phyloP scores from a whole-genome alignment of 2,113 vertebrate species.

The Pedionomus torquatus region DNA sequence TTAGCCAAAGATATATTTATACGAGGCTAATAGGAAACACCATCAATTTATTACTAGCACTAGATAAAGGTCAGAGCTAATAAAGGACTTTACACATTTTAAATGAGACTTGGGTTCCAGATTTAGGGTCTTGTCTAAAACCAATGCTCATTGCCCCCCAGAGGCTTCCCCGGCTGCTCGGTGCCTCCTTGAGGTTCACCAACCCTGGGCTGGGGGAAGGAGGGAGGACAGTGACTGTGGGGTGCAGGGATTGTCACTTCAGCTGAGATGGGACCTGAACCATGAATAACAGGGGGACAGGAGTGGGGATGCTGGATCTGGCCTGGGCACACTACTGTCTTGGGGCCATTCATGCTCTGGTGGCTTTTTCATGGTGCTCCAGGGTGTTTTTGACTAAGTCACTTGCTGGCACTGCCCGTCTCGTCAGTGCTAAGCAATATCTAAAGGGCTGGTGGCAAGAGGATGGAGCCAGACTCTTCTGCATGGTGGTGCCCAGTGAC shows the following conservation, averaged over 20 bases:
- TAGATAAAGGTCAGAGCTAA: neutral
- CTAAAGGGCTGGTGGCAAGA: neutral
- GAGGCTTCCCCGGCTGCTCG: neutral
- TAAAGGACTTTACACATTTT: neutral
- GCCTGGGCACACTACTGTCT: neutral
- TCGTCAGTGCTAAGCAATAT: neutral
- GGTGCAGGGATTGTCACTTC: neutral
- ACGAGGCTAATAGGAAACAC: neutral
- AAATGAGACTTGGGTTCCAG: neutral
- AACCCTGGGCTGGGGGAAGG: accelerated
- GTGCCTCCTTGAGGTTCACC: neutral
- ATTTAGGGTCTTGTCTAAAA: neutral
- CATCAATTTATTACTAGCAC: neutral
- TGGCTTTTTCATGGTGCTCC: neutral
- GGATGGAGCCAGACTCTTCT: neutral
- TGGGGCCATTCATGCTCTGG: neutral
- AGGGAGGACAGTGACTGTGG: neutral
- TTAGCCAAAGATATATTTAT: neutral
- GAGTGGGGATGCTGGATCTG: neutral
- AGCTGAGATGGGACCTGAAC: neutral
- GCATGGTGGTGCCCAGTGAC: neutral
- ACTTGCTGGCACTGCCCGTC: neutral
- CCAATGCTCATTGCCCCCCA: accelerated
- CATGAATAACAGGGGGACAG: neutral
- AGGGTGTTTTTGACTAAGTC: neutral